Evolutionary conservation across 2,797 vertebrate genomes (phyloP), one percentile per base, ranked within the genome.

Genomic region (Peromyscus melanophrys): DNA sequence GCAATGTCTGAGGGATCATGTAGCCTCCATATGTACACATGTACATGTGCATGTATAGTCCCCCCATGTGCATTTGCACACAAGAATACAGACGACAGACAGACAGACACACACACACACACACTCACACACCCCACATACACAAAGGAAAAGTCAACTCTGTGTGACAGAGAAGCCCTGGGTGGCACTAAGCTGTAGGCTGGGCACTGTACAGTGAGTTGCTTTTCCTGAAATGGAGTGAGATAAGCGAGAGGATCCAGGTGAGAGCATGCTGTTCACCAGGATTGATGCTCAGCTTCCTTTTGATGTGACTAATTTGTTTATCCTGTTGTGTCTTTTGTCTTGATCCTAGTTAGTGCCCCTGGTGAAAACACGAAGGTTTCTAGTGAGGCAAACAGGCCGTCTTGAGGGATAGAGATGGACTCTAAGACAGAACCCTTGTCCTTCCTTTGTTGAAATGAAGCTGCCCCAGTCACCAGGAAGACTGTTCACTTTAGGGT

Each of bases 381-480:
- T 57, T n/a, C 27, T 4, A 1, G 1, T 4, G 80, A 76, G 9
- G 82, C 55, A 94, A 40, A 17, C 10, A 13, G 83, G 17, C 37
- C 0, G 0, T 65, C 65, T 91, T 0, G 2, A 27, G 75, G 63
- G 19, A 71, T 0, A 0, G 19, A 86, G 17, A 81, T 0, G 0
- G 29, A 87, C 61, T 63, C 59, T 25, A 10, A 59, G 71, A 52
- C 31, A 43, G 34, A 17, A 31, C 59, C 19, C 59, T 43, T 55
- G 78, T 29, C 82, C 59, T 89, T 40, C 63, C 0, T 0, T 10
- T 8, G 49, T 82, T 25, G 19, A n/a, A 65, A 43, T 2, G 0
- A 9, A 5, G 86, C 12, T 37, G 37, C 65, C 76, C 11, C 52
- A 16, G 73, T 40, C 71, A 11, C 89, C 14, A 67, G 86, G 17